Evolutionary conservation across 2,113 vertebrate genomes (phyloP).

Genomic region (Austrofundulus limnaeus): DNA sequence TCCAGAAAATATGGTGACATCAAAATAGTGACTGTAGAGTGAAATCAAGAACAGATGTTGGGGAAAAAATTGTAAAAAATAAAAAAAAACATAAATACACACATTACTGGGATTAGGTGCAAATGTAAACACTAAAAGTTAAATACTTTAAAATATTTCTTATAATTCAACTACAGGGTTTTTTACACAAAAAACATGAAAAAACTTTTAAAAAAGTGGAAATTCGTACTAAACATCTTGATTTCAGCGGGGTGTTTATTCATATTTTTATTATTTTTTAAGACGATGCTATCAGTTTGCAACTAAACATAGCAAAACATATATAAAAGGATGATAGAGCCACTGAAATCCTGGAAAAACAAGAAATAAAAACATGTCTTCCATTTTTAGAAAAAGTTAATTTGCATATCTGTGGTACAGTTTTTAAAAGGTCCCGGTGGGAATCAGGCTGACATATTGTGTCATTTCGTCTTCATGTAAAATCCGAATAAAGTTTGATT

Average conservation of each 20-base stretch:
- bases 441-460: no score
- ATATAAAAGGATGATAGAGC: not conserved
- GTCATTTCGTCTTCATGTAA: not conserved
- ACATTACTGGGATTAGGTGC: not conserved
- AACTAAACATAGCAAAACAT: not conserved
- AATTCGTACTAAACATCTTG: not conserved
- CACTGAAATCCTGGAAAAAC: not conserved
- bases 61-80: no score
- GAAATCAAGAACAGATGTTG: not conserved
- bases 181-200: not conserved
- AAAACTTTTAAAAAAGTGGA: slow-evolving; percentile 1
- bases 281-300: slow-evolving; percentile 5
- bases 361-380: not conserved
- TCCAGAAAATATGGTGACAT: not conserved
- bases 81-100: not conserved
- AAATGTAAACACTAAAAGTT: not conserved
- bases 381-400: not conserved
- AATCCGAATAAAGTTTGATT: not conserved
- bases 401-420: not conserved
- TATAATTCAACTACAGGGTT: not conserved
- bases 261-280: not conserved
- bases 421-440: not conserved
- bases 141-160: not conserved
- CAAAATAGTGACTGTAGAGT: not conserved
- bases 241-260: slow-evolving; percentile 6